A percentile compares a stretch with the other conserved stretches of the same genome.
Conservation (phyloP, 2,888 invertebrate species). For the Spatulosminthurus flaviceps region DNA sequence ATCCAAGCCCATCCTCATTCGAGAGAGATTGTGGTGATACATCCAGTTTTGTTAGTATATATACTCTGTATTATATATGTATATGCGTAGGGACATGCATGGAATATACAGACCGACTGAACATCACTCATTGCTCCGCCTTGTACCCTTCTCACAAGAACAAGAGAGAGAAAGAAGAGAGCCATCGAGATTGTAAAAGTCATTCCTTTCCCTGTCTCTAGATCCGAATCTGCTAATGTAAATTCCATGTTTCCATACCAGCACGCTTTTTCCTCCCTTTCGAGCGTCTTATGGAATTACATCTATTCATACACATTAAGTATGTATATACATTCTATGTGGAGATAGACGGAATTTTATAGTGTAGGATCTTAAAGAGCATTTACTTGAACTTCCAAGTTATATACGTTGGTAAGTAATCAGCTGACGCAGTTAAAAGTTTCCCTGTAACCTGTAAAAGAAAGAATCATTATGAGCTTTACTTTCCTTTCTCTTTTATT, state of each 20-base stretch:
- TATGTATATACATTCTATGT: no score
- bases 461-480: conserved; percentile 1
- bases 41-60: no score
- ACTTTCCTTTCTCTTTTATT: background rate
- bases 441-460: background rate
- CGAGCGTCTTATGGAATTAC: no score
- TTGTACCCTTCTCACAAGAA: background rate
- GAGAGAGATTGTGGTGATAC: no score
- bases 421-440: background rate
- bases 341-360: no score
- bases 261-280: background rate
- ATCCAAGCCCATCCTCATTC: background rate
- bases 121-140: conserved; percentile 3
- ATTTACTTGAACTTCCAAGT: no score
- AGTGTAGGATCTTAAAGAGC: no score
- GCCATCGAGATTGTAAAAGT: conserved; percentile 16
- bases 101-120: background rate
- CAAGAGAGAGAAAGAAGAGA: background rate
- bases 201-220: background rate
- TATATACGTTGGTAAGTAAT: background rate
- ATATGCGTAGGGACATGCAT: no score
- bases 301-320: no score
- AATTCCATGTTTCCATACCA: conserved; percentile 27
- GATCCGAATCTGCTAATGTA: conserved; percentile 29
- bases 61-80: no score